Evolutionary conservation across 2,888 invertebrate genomes (phyloP), one percentile per base, ranked within the genome.

Genomic region (Masnerella sp.): DNA sequence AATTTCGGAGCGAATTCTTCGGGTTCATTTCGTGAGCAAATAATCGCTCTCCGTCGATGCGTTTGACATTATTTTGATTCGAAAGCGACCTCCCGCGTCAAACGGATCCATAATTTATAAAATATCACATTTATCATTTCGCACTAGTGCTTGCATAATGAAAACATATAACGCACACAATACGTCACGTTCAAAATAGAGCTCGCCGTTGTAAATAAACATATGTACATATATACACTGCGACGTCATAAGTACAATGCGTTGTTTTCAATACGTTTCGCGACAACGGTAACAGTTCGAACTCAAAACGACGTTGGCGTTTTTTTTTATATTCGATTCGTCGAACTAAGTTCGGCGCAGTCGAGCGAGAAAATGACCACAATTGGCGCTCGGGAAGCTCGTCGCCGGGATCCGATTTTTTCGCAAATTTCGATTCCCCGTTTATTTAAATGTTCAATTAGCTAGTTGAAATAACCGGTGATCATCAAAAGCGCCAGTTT

Each of bases 181-280:
- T 54, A 65, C 30, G 54, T 52, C 17, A 25, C 25, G 52, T 17
- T 43, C 32, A 34, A 64, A 52, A 36, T 64, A 43, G 28, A 65
- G 65, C 14, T 54, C 20, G 38, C 22, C 25, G 25, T 49, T 49
- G 34, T 67, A 58, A 67, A 51, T 56, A 45, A 67, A 56, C 34
- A 30, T 65, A 65, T 65, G 40, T 65, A 54, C 54, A 54, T 65
- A 65, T 65, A 54, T 65, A 54, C 52, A 64, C 12, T 36, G 20
- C 8, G 43, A 9, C 25, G 36, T 15, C 12, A 36, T 4, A 45
- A 52, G 22, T 20, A 30, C 25, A 25, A 40, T n/a, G 9, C 15
- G 34, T 28, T 32, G 15, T 43, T 34, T 14, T 3, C 5, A 20
- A 45, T 25, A 5, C 9, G 18, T 45, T 45, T 54, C 30, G 4